Evolutionary conservation across 1,140 invertebrate genomes (phyloP).

Genomic region (Zaprionus ghesquierei): DNA sequence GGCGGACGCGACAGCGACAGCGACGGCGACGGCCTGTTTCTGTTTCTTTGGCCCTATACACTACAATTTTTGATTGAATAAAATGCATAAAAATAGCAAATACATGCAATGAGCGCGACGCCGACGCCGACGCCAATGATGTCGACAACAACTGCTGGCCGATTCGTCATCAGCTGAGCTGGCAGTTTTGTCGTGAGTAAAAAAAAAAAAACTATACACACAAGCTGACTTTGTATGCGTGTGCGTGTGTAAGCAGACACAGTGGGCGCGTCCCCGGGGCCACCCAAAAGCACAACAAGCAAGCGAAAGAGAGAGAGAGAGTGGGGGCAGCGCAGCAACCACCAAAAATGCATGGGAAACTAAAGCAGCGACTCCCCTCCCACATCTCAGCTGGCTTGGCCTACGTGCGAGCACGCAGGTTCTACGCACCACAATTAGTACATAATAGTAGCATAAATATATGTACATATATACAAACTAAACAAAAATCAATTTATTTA

Average conservation of each 20-base stretch:
- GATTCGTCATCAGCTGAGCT: conserved; percentile 78
- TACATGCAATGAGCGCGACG: conserved; percentile 46
- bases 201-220: conserved; percentile 3
- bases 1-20: conserved; percentile 17
- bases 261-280: conserved; percentile 24
- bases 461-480: conserved; percentile 36
- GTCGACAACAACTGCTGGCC: not conserved
- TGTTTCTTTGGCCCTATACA: conserved; percentile 35
- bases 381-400: not conserved
- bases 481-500: conserved; percentile 58
- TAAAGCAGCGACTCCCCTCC: not conserved
- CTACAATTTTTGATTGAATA: conserved; percentile 74
- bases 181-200: conserved; percentile 36
- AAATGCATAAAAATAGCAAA: conserved; percentile 78
- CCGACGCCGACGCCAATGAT: too few species aligned
- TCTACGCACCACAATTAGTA: conserved; percentile 15
- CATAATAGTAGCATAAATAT: conserved; percentile 13
- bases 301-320: too few species aligned
- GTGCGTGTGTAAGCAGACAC: conserved; percentile 28
- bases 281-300: conserved; percentile 26
- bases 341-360: conserved; percentile 25
- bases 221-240: conserved; percentile 1
- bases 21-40: conserved; percentile 23
- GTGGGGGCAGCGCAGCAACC: conserved; percentile 10
- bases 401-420: conserved; percentile 70